Evolutionary conservation across 1,140 invertebrate species (phyloP), one percentile per base, ranked within the genome.

Genomic region (Drosophila ohnishii): DNA sequence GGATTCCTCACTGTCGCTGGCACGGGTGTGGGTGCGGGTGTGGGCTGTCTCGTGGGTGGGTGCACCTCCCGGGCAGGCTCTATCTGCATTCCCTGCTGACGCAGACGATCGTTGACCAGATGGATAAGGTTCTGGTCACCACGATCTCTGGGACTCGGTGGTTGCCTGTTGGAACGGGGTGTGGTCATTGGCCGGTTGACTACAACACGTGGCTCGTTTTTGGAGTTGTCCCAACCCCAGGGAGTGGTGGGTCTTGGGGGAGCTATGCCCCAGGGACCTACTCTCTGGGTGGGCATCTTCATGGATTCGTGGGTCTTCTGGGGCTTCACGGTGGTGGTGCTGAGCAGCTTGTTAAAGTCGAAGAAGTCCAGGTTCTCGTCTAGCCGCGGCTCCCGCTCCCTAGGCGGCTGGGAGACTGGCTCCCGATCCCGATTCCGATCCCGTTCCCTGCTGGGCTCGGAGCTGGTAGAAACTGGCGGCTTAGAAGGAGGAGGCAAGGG

Each of bases 81-180:
- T 19, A 86, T 82, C 1, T 76, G 9, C 83, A 86, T 82, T 45
- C 82, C 82, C 44, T 75, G 82, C 35, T 79, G 66, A 1, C 79
- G 75, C 48, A 86, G 10, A 5, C 59, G 65, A 1, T 87, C 71
- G 42, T 86, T 87, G 39, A 87, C 82, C 53, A 69, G 28, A 0
- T 70, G 58, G 7, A 86, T 78, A 3, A 71, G 45, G 30, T 3
- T 69, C 14, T 22, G 39, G 4, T 50, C 30, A 0, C 22, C 30
- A 14, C 14, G 39, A 10, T 60, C 19, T 34, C 45, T 25, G 3
- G n/a, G 16, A 22, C 37, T 40, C 0, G 11, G 47, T n/a, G 3
- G 39, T 2, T 32, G 40, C 2, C 39, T 16, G 7, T 11, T 11
- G n/a, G 35, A 32, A 0, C 30, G 42, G 7, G 37, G 51, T 1